Evolutionary conservation across 2,888 invertebrate genomes (phyloP).

Genomic region (Trachelus tabidus): DNA sequence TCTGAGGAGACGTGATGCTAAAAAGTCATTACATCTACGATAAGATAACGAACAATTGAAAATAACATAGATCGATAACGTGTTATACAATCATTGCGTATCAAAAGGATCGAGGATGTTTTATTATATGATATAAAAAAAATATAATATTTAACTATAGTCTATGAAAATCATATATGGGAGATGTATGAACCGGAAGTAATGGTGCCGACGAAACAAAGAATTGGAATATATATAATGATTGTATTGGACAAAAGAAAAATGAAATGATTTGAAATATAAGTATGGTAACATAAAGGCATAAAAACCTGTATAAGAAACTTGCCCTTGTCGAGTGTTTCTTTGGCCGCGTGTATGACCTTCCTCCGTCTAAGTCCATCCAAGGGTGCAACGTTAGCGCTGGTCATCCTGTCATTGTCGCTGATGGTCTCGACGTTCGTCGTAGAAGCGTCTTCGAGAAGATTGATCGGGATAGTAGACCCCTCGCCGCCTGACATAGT

Average conservation of each 20-base stretch:
- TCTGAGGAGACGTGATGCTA: constrained; percentile 84
- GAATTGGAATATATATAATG: neutral
- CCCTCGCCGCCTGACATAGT: constrained; percentile 65
- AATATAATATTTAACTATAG: neutral
- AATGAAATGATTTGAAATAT: neutral
- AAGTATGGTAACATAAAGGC: neutral
- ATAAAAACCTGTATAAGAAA: constrained; percentile 7
- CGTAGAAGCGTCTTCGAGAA: constrained; percentile 29
- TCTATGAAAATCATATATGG: neutral
- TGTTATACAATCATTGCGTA: neutral
- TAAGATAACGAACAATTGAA: neutral
- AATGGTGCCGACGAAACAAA: neutral
- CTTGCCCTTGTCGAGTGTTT: constrained; percentile 71
- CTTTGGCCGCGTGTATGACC: constrained; percentile 71
- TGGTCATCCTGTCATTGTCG: constrained; percentile 45
- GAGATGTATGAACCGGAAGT: neutral
- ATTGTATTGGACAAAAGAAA: neutral
- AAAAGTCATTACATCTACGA: neutral
- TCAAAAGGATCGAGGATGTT: neutral
- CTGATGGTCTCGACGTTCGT: constrained; percentile 40
- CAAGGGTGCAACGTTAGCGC: constrained; percentile 41
- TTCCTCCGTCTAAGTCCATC: constrained; percentile 67
- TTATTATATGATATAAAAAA: neutral
- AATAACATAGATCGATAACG: neutral
- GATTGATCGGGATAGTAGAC: constrained; percentile 55